Conservation (phyloP, 2,888 invertebrate genomes). For the Caradrina clavipalpis region DNA sequence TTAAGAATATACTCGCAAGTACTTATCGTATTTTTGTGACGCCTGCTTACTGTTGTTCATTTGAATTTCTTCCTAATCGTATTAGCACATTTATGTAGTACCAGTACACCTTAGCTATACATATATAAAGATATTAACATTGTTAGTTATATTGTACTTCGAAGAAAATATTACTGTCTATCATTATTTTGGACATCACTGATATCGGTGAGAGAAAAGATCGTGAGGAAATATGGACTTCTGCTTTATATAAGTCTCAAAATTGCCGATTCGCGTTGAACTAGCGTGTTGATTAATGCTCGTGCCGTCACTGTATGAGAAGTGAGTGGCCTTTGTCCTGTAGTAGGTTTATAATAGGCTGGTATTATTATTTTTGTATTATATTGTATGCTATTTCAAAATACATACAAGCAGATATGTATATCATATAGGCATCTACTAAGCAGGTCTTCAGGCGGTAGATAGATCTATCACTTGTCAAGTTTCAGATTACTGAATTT, state of each 20-base stretch:
- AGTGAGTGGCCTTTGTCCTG: too few species aligned
- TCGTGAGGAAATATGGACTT: too few species aligned
- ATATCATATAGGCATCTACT: neutral
- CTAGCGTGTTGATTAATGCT: too few species aligned
- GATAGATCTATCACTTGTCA: neutral
- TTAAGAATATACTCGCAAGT: slow-evolving; percentile 5
- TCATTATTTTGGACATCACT: too few species aligned
- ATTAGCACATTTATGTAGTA: slow-evolving; percentile 1
- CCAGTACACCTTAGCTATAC: neutral
- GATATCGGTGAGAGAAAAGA: too few species aligned
- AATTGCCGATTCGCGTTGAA: too few species aligned
- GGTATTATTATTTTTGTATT: too few species aligned
- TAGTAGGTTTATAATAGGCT: too few species aligned
- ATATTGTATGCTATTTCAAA: slow-evolving; percentile 1
- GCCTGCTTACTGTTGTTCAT: neutral
- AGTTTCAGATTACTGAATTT: neutral
- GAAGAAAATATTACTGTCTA: too few species aligned
- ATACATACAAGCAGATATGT: neutral
- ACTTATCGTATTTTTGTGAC: neutral
- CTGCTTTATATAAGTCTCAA: too few species aligned
- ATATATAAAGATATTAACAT: neutral
- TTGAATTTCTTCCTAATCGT: neutral
- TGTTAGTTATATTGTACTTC: too few species aligned
- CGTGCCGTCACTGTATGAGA: too few species aligned
- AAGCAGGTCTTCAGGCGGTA: neutral